Evolutionary conservation across 2,797 vertebrate species (phyloP).

Genomic region (Enteromius afrohamiltoni): DNA sequence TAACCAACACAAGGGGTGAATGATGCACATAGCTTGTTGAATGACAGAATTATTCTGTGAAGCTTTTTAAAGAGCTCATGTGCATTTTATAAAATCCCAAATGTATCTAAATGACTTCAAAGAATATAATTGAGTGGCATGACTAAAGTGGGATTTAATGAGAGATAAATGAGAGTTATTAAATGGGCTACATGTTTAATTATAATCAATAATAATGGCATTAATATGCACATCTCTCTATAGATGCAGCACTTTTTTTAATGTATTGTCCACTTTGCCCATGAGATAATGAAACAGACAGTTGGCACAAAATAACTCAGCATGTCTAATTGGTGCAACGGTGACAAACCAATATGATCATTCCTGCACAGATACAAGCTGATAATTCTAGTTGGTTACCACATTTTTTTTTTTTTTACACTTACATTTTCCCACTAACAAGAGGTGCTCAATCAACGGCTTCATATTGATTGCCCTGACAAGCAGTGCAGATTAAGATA

Average conservation of each 20-base stretch:
- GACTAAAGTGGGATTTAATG: conserved; percentile 7
- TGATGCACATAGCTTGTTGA: background rate
- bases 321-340: conserved; percentile 63
- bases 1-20: background rate
- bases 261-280: background rate
- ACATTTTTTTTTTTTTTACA: background rate
- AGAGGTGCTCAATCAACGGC: conserved; percentile 61
- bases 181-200: conserved; percentile 15
- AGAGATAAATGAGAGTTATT: background rate
- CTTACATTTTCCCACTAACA: conserved; percentile 60
- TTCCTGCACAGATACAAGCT: conserved; percentile 50
- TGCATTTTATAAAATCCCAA: background rate
- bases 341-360: conserved; percentile 53
- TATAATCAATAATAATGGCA: background rate
- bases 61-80: background rate
- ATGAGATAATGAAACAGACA: conserved; percentile 13
- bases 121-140: background rate
- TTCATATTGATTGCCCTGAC: conserved; percentile 56
- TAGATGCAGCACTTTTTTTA: background rate
- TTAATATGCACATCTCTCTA: conserved; percentile 12
- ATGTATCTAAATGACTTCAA: background rate
- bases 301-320: conserved; percentile 51
- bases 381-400: conserved; percentile 58
- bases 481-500: conserved; percentile 67
- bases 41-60: background rate